Conservation (phyloP, 2,888 invertebrate genomes). For the Cantharis flavilabris region DNA sequence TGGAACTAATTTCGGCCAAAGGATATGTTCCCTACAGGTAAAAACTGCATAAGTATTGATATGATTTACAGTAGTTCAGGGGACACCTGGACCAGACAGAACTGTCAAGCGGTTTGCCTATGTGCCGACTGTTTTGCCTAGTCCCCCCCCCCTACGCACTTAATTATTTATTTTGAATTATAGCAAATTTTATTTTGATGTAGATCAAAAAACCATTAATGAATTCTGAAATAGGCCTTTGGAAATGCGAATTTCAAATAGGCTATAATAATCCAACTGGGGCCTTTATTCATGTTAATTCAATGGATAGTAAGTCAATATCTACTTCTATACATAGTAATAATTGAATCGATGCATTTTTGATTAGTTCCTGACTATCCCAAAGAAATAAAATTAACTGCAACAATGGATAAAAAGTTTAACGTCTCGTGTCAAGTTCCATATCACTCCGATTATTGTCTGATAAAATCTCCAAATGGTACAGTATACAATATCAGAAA, state of each 20-base stretch:
- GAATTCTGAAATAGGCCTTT: constrained; percentile 28
- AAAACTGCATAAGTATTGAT: background rate
- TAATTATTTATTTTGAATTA: too few species aligned
- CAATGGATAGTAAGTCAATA: constrained; percentile 1
- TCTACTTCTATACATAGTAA: background rate
- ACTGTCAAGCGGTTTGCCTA: too few species aligned
- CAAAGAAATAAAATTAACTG: constrained; percentile 3
- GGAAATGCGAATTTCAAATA: constrained; percentile 26
- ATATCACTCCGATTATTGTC: constrained; percentile 24
- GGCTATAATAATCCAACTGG: background rate
- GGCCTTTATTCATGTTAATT: constrained; percentile 14
- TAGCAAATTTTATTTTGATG: too few species aligned
- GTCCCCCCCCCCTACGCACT: too few species aligned
- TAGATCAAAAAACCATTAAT: constrained; percentile 29
- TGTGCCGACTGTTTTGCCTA: too few species aligned
- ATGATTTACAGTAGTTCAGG: too few species aligned
- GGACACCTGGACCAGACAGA: too few species aligned
- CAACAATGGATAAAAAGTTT: constrained; percentile 8
- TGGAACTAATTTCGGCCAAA: constrained; percentile 21
- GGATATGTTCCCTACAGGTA: constrained; percentile 31
- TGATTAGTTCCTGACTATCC: constrained; percentile 11
- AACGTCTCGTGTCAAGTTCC: constrained; percentile 26
- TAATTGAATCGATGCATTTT: background rate
- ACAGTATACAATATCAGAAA: constrained; percentile 14
- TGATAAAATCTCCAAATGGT: constrained; percentile 23